Evolutionary conservation across 2,113 vertebrate species (phyloP), one percentile per base, ranked within the genome.

Genomic region (Anhinga anhinga): DNA sequence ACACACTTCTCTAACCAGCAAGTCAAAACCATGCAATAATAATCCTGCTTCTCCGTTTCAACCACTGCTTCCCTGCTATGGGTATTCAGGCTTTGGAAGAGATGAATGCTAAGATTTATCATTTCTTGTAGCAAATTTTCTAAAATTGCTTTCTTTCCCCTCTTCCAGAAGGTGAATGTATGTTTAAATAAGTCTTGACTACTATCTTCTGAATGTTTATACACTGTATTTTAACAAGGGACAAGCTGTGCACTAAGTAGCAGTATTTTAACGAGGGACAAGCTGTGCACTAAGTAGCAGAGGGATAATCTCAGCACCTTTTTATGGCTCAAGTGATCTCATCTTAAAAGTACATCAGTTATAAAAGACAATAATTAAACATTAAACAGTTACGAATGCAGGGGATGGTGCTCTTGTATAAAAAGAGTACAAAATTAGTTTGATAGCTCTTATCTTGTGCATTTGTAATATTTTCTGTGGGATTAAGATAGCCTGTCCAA

Each of bases 251-350:
- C 9, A 22, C 55, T 85, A 45, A 26, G 74, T 69, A 74, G 49
- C 45, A 53, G 30, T 34, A 47, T 91, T 69, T 90, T 65, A 89
- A 72, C 3, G 3, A 80, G 49, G 38, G 23, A 86, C 44, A 86
- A 88, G 16, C 30, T 81, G 40, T 49, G 42, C 42, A 26, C 22
- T 42, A 50, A 78, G 42, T 70, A 59, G n/a, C 61, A 87, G 56
- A 82, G 53, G 21, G 21, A 87, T 87, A 82, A 69, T 89, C 34
- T 96, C 72, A 95, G 61, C 23, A 77, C 8, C 17, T 47, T 91
- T 91, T 89, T 82, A 88, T 32, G 42, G 45, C 32, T 96, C 32
- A 65, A 74, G 16, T 91, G 86, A 88, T 88, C 78, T 97, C 44
- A 76, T 89, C 23, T 62, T 87, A 53, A 79, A 95, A 95, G 52